Conservation (phyloP, 2,888 invertebrate species). For the Sialis lutaria region DNA sequence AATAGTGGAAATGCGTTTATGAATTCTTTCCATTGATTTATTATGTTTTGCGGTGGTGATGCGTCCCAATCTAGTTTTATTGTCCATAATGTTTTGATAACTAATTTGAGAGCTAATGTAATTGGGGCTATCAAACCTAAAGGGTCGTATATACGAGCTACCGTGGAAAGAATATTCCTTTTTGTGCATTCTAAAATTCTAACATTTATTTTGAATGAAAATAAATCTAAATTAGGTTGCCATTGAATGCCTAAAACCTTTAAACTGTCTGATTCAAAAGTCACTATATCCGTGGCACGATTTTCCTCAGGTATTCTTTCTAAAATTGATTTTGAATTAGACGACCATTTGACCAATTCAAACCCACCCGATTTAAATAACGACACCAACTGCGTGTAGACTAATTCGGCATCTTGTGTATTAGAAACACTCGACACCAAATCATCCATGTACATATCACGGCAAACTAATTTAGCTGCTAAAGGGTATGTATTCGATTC, state of each 20-base stretch:
- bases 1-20: too few species aligned
- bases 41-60: not conserved
- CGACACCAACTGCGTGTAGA: not conserved
- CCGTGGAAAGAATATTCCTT: not conserved
- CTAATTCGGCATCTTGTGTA: not conserved
- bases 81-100: not conserved
- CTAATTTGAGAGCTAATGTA: not conserved
- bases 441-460: conserved; percentile 1
- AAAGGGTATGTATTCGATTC: not conserved
- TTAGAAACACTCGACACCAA: not conserved
- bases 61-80: conserved; percentile 1
- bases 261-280: too few species aligned
- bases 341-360: not conserved
- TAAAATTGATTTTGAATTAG: too few species aligned
- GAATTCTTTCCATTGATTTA: too few species aligned
- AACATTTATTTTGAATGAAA: not conserved
- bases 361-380: not conserved
- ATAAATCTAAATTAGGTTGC: not conserved
- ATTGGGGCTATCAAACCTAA: not conserved
- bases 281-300: not conserved
- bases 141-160: not conserved
- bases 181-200: not conserved
- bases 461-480: not conserved
- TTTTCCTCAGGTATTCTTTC: not conserved
- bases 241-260: not conserved